Base-by-base conservation (phyloP, 2,113 vertebrate genomes). In the Alligator mississippiensis region DNA sequence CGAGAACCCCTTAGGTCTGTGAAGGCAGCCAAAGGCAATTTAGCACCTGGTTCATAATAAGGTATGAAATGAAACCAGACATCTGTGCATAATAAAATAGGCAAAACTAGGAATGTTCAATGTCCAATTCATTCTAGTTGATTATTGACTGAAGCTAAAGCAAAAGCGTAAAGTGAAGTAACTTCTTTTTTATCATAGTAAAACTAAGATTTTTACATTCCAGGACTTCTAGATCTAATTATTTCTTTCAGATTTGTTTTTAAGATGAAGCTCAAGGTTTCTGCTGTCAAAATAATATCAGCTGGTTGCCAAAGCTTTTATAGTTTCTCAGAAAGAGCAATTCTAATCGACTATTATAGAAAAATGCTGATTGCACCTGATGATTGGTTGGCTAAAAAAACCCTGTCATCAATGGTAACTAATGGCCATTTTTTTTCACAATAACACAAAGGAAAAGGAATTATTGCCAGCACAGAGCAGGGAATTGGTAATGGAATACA, bases 1-100 rank as follows among this genome's bases (percentile, higher is more conserved):
- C 57, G 86, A 95, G 86, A 94, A 80, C 61, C 91, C 88, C 94
- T 92, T 61, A 89, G 70, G 85, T 82, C 80, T 77, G 60, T 30
- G 76, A 95, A 90, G 85, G 89, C 88, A 96, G 96, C 93, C 95
- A 90, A 91, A 95, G 77, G 86, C 94, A 93, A 92, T 96, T 95
- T 95, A 95, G 89, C 95, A 96, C 94, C 96, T 96, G 95, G 90
- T 85, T 96, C 34, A 62, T 90, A 95, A 93, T 92, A 30, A 22
- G 55, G 77, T 89, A 83, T 87, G 85, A 95, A 96, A 96, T 85
- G 58, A 79, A 94, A 93, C 81, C 58, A 91, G 96, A 93, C 97
- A 97, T 96, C 93, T 97, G 94, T 95, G 90, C 90, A 57, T 86
- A 95, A 94, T 88, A 92, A 96, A 89, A 94, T 14, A 76, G 80